A percentile compares a stretch with the other conserved stretches of the same genome.
These are phyloP conservation scores for Eumacrocentrus americanus DNA, from an alignment of 2,888 invertebrate species.

Conservation along the genomic window DNA sequence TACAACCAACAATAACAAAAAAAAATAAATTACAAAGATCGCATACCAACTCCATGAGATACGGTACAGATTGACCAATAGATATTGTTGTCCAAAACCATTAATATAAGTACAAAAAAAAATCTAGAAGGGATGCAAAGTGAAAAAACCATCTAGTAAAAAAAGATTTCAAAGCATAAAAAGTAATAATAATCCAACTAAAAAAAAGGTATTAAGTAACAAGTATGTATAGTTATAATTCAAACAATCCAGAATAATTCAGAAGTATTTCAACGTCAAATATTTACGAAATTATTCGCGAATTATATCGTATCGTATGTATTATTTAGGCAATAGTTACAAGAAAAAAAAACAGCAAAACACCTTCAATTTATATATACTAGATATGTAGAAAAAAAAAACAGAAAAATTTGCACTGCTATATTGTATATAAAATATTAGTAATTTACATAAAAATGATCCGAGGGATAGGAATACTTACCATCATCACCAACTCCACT, in stretches of 20 bases:
- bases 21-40: conserved; percentile 57
- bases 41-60: conserved; percentile 50
- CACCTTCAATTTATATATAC: neutral
- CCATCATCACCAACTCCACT: conserved; percentile 57
- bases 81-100: conserved; percentile 16
- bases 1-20: conserved; percentile 61
- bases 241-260: neutral
- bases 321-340: neutral
- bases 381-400: conserved; percentile 1
- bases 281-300: neutral
- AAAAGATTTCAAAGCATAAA: conserved; percentile 11
- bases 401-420: neutral
- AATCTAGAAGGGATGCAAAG: conserved; percentile 28
- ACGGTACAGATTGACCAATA: conserved; percentile 28
- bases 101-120: conserved; percentile 36
- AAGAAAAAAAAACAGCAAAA: neutral
- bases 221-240: neutral
- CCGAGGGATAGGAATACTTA: conserved; percentile 40
- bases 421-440: neutral
- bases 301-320: neutral
- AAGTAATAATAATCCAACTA: conserved; percentile 11
- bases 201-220: neutral
- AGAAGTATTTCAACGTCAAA: neutral
- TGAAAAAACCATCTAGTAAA: conserved; percentile 13
- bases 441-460: neutral